These are phyloP conservation scores for Ascidia mentula DNA, from an alignment of 23 tunicate species.

Conservation along the genomic window DNA sequence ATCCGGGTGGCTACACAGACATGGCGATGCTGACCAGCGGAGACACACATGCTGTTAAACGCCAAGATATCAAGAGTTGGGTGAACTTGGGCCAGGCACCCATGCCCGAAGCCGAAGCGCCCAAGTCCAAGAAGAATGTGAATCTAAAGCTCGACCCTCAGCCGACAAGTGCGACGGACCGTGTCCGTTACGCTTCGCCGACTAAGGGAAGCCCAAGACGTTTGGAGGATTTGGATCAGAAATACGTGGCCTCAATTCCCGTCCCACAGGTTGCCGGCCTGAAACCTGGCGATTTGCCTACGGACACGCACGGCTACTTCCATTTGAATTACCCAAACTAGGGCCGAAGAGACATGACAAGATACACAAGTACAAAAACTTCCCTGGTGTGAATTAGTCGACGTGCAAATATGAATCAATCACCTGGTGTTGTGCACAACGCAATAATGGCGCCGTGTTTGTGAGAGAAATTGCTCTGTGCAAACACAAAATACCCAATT, in stretches of 20 bases:
- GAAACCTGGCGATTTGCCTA: slow-evolving; percentile 5
- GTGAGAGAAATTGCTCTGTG: too few relatives aligned
- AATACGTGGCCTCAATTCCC: slow-evolving; percentile 25
- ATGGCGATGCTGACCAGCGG: slow-evolving; percentile 12
- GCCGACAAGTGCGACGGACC: not conserved
- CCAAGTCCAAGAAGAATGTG: not conserved
- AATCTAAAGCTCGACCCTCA: not conserved
- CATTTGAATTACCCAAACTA: slow-evolving; percentile 29
- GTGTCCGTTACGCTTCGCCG: not conserved
- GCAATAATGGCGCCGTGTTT: too few relatives aligned
- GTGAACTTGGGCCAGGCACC: slow-evolving; percentile 48
- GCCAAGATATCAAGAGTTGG: slow-evolving; percentile 51
- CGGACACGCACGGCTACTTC: slow-evolving; percentile 41
- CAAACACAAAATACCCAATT: too few relatives aligned
- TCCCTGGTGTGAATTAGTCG: too few relatives aligned
- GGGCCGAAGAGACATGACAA: too few relatives aligned
- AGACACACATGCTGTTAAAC: not conserved
- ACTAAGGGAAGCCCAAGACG: not conserved
- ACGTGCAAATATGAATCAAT: too few relatives aligned
- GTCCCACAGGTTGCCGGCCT: not conserved
- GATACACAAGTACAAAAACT: too few relatives aligned
- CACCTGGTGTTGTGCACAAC: too few relatives aligned
- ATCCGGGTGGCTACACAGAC: not conserved
- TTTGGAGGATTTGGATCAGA: slow-evolving; percentile 31
- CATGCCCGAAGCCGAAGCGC: not conserved